Evolutionary conservation across 1,140 invertebrate species (phyloP), one percentile per base, ranked within the genome.

Genomic region (Conopomorpha cramerella): DNA sequence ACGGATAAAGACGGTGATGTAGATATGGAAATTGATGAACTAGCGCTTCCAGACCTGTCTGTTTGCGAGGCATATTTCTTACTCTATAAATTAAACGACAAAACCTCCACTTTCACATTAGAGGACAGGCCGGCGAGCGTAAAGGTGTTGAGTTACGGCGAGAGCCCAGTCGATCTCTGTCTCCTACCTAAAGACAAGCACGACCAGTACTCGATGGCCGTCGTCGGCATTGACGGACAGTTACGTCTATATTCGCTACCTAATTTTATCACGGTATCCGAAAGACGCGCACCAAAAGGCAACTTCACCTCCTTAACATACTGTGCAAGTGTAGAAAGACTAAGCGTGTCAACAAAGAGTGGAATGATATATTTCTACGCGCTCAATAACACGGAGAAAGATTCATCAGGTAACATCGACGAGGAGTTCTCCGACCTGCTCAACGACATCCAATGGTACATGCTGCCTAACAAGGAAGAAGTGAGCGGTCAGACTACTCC

Each of bases 361-460:
- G 92, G 93, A 1, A 84, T 86, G 32, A 79, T 95, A 29, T 86
- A 92, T 49, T 93, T 95, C 60, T 94, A 91, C 58, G 85, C 88
- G 15, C 71, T 92, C 2, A 85, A 82, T 28, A 84, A 87, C 18
- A 80, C 82, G 2, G 87, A 89, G 44, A 86, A 85, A 40, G 85
- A 87, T 46, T 81, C 81, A 1, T 79, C 81, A 1, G 86, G 87
- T 41, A 86, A 87, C 49, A 79, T 84, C 8, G 81, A 86, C 8
- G 81, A 84, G 16, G n/a, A n/a, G n/a, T n/a, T n/a, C n/a, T n/a
- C n/a, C n/a, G 86, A 88, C 39, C 86, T 72, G 32, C 65, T 68
- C 33, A 56, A 66, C 15, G 72, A 72, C 32, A 53, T 74, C 30
- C 66, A 71, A 43, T 62, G 67, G 36, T 64, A 74, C 16, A 71